Evolutionary conservation across 2,797 vertebrate genomes (phyloP).

Genomic region (Thalassophryne amazonica): DNA sequence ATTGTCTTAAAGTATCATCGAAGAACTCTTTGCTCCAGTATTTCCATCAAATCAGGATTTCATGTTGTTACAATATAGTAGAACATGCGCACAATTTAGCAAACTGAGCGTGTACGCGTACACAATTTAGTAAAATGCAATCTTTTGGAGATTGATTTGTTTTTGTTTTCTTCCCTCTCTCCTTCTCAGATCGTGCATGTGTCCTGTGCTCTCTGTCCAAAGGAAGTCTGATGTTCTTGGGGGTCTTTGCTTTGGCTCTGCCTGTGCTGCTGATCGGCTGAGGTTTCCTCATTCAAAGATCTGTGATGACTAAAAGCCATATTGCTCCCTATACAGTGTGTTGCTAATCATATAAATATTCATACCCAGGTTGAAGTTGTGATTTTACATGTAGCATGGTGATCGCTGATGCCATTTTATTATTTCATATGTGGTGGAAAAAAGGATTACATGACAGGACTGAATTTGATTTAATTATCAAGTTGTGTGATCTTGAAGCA

Average conservation of each 20-base stretch:
- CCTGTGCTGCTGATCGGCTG: constrained; percentile 31
- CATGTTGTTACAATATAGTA: no score
- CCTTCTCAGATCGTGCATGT: constrained; percentile 23
- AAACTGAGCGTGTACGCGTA: no score
- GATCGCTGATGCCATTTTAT: no score
- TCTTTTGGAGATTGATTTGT: background rate
- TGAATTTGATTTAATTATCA: background rate
- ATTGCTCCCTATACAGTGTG: background rate
- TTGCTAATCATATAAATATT: background rate
- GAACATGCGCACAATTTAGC: no score
- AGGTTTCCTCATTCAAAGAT: background rate
- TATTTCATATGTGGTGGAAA: background rate
- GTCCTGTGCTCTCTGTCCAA: constrained; percentile 14
- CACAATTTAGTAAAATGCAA: no score
- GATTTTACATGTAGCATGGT: no score
- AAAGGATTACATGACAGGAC: background rate
- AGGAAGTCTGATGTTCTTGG: constrained; percentile 22
- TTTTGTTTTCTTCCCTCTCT: constrained; percentile 5
- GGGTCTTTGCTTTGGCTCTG: constrained; percentile 36
- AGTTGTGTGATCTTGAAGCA: background rate
- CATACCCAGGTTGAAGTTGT: no score
- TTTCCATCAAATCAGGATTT: no score
- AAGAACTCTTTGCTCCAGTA: no score
- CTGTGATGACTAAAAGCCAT: background rate
- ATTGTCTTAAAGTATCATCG: no score